These are phyloP conservation scores for Nomada flava DNA, from an alignment of 2,888 invertebrate species.

Conservation along the genomic window DNA sequence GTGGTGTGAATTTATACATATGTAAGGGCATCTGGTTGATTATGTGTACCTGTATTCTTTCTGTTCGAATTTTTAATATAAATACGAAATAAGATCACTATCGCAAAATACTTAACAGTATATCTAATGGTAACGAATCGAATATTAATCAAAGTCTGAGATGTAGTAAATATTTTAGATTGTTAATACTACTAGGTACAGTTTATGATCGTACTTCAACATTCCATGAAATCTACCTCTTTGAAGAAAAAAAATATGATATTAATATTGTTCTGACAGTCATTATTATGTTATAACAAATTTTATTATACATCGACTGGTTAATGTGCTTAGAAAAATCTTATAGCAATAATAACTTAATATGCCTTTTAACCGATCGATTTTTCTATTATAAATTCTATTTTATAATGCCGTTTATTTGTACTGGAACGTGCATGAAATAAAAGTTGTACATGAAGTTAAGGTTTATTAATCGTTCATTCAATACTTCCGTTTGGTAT, in stretches of 20 bases:
- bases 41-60: neutral
- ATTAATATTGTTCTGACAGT: constrained; percentile 1
- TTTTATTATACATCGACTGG: constrained; percentile 6
- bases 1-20: neutral
- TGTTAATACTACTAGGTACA: neutral
- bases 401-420: constrained; percentile 52
- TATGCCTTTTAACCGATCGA: constrained; percentile 11
- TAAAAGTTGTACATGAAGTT: constrained; percentile 5
- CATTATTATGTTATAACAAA: constrained; percentile 17
- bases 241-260: neutral
- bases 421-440: constrained; percentile 3
- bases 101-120: neutral
- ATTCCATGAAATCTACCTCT: constrained; percentile 45
- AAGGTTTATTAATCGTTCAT: neutral
- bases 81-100: neutral
- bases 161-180: neutral
- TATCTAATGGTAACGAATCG: neutral
- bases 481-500: too few relatives aligned
- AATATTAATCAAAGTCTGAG: neutral
- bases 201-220: constrained; percentile 16
- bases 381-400: constrained; percentile 28
- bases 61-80: neutral
- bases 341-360: constrained; percentile 20
- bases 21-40: neutral
- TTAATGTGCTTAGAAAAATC: neutral